Percentiles rank a stretch among this genome's conserved stretches.
Conservation (phyloP, 2,797 vertebrate genomes). For the Coregonus ussuriensis region DNA sequence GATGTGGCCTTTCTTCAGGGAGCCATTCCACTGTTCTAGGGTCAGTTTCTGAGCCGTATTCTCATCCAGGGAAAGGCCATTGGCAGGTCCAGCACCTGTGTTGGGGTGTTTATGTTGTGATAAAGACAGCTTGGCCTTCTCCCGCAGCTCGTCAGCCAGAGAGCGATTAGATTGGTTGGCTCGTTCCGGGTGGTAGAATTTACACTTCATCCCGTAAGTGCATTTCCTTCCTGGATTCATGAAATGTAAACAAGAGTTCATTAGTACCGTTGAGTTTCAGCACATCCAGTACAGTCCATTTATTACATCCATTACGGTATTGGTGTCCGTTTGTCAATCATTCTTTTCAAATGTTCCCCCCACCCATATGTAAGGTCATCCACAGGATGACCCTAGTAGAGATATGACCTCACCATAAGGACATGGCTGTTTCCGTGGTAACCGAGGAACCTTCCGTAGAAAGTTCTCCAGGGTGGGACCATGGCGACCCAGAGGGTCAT, state of each 20-base stretch:
- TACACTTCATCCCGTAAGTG: conserved; percentile 94
- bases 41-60: conserved; percentile 67
- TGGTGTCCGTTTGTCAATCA: not conserved
- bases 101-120: not conserved
- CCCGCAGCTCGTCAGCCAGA: conserved; percentile 88
- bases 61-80: conserved; percentile 49
- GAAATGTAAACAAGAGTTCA: conserved; percentile 1
- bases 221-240: conserved; percentile 88
- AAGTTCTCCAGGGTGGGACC: conserved; percentile 77
- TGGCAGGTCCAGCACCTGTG: conserved; percentile 24
- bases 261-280: not conserved
- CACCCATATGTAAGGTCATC: not conserved
- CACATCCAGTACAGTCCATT: not conserved
- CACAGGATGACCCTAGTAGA: not conserved
- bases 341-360: not conserved
- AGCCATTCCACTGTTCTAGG: conserved; percentile 34
- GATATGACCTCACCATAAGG: conserved; percentile 86
- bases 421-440: conserved; percentile 85
- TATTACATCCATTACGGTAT: no score
- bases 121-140: conserved; percentile 82
- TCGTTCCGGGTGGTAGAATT: conserved; percentile 90
- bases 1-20: conserved; percentile 50
- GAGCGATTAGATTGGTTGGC: conserved; percentile 84
- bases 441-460: conserved; percentile 69
- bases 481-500: conserved; percentile 76